phyloP scores from a whole-genome alignment of 2,113 vertebrate genomes.

The Elachura formosa region DNA sequence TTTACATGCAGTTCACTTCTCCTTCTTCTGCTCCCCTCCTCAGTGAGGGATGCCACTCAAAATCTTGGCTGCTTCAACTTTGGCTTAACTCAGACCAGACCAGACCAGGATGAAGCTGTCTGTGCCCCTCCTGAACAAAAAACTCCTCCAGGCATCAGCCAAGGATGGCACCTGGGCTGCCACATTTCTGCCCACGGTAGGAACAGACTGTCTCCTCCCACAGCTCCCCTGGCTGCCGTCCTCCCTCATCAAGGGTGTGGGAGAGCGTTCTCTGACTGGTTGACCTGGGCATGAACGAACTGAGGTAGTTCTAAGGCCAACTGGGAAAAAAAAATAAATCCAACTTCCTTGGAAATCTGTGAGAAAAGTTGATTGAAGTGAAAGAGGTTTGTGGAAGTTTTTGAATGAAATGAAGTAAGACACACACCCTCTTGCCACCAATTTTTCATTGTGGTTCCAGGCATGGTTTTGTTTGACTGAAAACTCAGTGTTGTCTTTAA shows the following conservation, averaged over 20 bases:
- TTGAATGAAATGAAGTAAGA: not conserved
- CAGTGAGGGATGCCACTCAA: fast-evolving
- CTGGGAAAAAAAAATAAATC: fast-evolving
- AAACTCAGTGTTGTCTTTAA: not conserved
- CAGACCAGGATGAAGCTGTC: not conserved
- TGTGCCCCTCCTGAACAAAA: not conserved
- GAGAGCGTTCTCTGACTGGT: not conserved
- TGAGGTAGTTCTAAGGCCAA: not conserved
- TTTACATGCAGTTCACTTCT: not conserved
- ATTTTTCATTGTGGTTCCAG: not conserved
- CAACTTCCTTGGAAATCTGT: not conserved
- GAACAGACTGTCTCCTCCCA: not conserved
- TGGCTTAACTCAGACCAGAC: not conserved
- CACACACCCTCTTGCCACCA: not conserved
- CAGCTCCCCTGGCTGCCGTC: not conserved
- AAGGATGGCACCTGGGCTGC: not conserved
- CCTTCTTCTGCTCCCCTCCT: not conserved
- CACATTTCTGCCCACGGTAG: fast-evolving
- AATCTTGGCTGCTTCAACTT: not conserved
- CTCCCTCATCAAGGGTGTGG: not conserved
- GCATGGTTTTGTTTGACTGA: not conserved
- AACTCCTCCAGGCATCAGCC: not conserved
- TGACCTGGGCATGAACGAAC: not conserved
- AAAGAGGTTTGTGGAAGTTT: not conserved
- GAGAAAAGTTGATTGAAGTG: not conserved